Evolutionary conservation across 2,797 vertebrate genomes (phyloP).

Genomic region (Nothura maculosa): DNA sequence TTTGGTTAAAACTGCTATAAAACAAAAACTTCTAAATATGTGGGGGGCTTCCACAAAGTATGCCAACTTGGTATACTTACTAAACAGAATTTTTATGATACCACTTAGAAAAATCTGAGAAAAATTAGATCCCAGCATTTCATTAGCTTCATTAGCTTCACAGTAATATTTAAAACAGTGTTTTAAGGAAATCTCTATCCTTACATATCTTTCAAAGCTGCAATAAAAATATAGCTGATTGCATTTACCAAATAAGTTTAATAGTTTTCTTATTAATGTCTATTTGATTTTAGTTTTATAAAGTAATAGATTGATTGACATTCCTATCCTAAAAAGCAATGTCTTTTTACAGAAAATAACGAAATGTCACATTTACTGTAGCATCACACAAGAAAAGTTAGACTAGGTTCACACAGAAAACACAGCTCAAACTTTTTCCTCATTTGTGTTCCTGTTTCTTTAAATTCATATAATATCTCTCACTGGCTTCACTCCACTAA

Average conservation of each 20-base stretch:
- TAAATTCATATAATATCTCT: too few relatives aligned
- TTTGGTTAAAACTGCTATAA: not conserved
- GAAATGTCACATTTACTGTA: not conserved
- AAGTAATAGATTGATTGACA: not conserved
- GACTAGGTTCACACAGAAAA: too few relatives aligned
- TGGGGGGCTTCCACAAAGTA: not conserved
- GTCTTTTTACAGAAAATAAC: too few relatives aligned
- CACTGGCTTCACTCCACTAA: too few relatives aligned
- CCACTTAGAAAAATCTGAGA: not conserved
- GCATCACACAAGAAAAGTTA: not conserved
- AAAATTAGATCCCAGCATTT: not conserved
- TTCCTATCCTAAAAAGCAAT: not conserved
- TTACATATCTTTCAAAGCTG: not conserved
- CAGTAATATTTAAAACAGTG: not conserved
- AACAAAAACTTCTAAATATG: not conserved
- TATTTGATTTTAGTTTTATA: not conserved
- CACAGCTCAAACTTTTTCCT: too few relatives aligned
- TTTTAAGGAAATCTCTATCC: not conserved
- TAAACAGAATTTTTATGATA: not conserved
- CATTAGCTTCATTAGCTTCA: too few relatives aligned
- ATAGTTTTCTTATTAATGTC: not conserved
- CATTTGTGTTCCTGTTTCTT: too few relatives aligned
- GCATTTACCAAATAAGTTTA: not conserved
- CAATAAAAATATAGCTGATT: not conserved
- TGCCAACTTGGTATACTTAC: not conserved